Base-by-base conservation (phyloP, 1,140 invertebrate genomes). In the Hetaerina americana region DNA sequence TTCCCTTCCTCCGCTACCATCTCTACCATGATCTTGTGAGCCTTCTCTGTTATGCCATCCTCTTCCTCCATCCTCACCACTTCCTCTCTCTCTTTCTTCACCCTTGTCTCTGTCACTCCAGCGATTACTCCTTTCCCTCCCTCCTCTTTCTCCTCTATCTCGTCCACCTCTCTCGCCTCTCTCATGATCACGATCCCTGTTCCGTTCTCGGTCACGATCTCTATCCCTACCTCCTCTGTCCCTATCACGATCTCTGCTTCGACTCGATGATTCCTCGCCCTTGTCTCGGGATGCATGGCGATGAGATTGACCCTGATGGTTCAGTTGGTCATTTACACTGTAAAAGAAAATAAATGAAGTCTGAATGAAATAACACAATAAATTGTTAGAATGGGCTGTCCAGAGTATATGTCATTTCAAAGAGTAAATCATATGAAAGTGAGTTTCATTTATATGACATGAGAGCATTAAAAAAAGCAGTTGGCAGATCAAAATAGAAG, bases 31-130 rank as follows among this genome's bases (percentile, higher is more conserved):
- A 71, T 74, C 69, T 68, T 12, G 40, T 10, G 68, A 57, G 66
- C 70, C 73, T 57, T 66, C 66, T 68, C 72, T 66, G 31, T 70
- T 72, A 28, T 68, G 10, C 31, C 72, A 15, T 71, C 73, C 26
- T 69, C 72, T 69, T 69, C 69, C 27, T 68, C 67, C 12, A 49
- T 66, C 71, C 15, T 57, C 40, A 57, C 40, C 40, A 57, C 40
- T 57, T 10, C 2, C 2, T 57, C 40, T 57, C 15, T 57, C 40
- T 76, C 66, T 83, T 80, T 66, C 77, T 77, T 81, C 79, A 77
- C 76, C 25, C 76, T 72, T 73, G 70, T 75, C 70, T 31, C 70
- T 78, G 72, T 78, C 77, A 29, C 75, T 77, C 70, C 76, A 78
- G 5, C 75, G 71, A 72, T 78, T 77, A 0, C 76, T 73, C 66